phyloP scores from a whole-genome alignment of 2,797 vertebrate genomes.

The Micropoecilia bifurca region DNA sequence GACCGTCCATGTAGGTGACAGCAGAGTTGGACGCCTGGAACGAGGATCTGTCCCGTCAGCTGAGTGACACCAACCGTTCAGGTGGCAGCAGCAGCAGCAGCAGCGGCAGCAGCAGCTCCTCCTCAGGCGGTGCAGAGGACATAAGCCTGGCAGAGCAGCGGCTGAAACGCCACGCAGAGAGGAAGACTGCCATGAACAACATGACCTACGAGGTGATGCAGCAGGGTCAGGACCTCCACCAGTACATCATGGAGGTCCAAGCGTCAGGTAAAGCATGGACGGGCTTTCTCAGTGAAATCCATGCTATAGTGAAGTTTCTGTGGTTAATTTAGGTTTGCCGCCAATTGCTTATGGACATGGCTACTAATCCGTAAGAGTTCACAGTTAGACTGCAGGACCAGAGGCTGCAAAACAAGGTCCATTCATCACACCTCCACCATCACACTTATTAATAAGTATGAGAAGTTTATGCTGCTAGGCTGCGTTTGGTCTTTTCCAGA shows the following conservation, averaged over 20 bases:
- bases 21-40: conserved; percentile 96
- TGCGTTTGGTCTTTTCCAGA: neutral
- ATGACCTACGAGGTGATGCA: conserved; percentile 98
- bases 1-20: conserved; percentile 84
- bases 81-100: conserved; percentile 69
- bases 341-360: neutral
- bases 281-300: neutral
- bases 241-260: conserved; percentile 98
- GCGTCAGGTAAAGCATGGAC: conserved; percentile 86
- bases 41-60: conserved; percentile 92
- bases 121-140: conserved; percentile 83
- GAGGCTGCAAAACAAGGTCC: neutral
- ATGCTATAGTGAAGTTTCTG: neutral
- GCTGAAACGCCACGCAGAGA: conserved; percentile 91
- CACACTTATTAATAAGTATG: neutral
- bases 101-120: conserved; percentile 80
- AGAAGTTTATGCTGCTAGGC: neutral
- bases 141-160: conserved; percentile 92
- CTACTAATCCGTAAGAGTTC: neutral
- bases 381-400: neutral
- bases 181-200: conserved; percentile 95
- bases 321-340: neutral
- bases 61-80: conserved; percentile 80
- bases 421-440: neutral
- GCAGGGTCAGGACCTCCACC: conserved; percentile 95